Evolutionary conservation across 2,113 vertebrate genomes (phyloP).

Genomic region (Glaucidium brasilianum): DNA sequence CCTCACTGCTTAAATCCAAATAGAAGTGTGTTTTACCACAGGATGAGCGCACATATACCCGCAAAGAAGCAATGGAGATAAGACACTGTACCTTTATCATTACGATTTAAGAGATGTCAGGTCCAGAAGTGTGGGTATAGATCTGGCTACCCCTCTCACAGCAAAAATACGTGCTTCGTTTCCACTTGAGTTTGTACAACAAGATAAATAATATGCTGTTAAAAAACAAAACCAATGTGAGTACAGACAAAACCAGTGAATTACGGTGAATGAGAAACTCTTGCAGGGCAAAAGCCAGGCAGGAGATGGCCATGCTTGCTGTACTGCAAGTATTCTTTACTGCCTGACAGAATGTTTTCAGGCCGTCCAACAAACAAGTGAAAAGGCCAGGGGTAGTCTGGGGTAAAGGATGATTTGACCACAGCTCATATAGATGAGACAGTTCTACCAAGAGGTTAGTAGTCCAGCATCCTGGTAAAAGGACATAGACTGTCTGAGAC

Average conservation of each 20-base stretch:
- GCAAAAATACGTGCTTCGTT: neutral
- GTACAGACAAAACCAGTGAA: neutral
- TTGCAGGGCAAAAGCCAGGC: neutral
- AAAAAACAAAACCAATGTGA: neutral
- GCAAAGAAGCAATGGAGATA: neutral
- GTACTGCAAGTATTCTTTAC: neutral
- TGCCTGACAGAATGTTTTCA: neutral
- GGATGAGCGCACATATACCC: neutral
- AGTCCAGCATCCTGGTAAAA: neutral
- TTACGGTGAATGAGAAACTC: neutral
- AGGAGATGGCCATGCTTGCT: neutral
- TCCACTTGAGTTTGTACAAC: neutral
- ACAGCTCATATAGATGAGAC: rapidly evolving
- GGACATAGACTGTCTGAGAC: neutral
- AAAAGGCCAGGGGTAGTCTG: neutral
- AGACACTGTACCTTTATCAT: slow-evolving; percentile 46
- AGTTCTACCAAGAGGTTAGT: neutral
- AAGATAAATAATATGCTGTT: neutral
- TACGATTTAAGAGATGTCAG: neutral
- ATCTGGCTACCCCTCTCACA: slow-evolving; percentile 5
- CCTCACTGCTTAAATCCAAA: neutral
- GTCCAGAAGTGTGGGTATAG: neutral
- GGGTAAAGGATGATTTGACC: neutral
- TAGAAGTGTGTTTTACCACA: neutral
- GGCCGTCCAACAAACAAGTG: neutral